Evolutionary conservation across 2,888 invertebrate species (phyloP).

Genomic region (Archips crataeganus): DNA sequence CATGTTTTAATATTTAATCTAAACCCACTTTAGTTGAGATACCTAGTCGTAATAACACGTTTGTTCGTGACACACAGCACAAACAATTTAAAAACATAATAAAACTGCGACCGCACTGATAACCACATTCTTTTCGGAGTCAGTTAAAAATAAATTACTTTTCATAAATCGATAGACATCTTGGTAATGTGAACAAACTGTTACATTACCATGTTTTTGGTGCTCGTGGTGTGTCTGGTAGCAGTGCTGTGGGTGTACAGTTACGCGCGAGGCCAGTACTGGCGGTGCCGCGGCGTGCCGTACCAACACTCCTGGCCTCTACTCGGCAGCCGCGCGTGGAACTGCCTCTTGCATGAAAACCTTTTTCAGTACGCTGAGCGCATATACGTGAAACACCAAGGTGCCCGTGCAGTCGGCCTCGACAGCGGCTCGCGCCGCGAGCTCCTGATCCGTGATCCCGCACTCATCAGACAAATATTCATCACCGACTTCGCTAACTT

Average conservation of each 20-base stretch:
- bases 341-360: neutral
- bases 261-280: constrained; percentile 7
- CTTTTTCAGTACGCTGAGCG: neutral
- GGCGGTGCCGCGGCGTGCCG: constrained; percentile 6
- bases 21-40: too few species aligned
- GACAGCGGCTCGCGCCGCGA: constrained; percentile 2
- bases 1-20: too few species aligned
- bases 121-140: too few species aligned
- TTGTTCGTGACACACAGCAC: too few species aligned
- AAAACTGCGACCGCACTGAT: too few species aligned
- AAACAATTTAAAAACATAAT: too few species aligned
- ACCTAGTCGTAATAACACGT: too few species aligned
- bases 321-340: neutral
- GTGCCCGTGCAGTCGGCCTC: constrained; percentile 1
- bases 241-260: neutral
- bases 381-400: neutral
- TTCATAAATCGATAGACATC: too few species aligned
- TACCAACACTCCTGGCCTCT: constrained; percentile 6
- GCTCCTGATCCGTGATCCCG: neutral
- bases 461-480: neutral
- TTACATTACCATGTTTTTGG: neutral
- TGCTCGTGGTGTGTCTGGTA: neutral
- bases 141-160: too few species aligned
- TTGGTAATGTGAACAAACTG: neutral
- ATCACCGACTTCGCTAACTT: constrained; percentile 3